Evolutionary conservation across 2,888 invertebrate species (phyloP).

Genomic region (Mesorhabditis spiculigera): DNA sequence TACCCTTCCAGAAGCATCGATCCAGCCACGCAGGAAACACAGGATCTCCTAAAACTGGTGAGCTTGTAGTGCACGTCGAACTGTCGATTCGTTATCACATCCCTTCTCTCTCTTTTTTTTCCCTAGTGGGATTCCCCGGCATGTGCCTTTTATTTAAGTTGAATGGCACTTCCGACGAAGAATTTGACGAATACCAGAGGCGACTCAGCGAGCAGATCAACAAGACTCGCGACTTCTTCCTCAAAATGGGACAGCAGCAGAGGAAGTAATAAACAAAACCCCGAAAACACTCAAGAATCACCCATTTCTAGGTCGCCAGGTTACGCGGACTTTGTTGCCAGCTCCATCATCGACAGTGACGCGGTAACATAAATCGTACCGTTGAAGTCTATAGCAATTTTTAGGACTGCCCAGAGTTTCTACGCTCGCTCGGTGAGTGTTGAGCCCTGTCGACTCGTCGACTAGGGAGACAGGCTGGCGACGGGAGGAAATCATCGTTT

Average conservation of each 20-base stretch:
- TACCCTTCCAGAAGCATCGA: no score
- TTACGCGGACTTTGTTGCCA: constrained; percentile 3
- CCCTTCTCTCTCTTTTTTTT: no score
- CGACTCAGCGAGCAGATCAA: not conserved
- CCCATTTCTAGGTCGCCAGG: not conserved
- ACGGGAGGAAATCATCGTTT: no score
- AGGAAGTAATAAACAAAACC: not conserved
- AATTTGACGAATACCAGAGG: not conserved
- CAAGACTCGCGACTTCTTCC: constrained; percentile 2
- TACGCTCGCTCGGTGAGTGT: not conserved
- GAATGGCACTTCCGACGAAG: not conserved
- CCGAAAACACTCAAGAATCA: not conserved
- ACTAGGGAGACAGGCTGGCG: no score
- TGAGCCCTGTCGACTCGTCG: not conserved
- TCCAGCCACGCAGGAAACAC: no score
- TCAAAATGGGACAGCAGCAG: constrained; percentile 1
- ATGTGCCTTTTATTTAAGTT: not conserved
- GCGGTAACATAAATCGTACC: not conserved
- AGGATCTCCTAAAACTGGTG: no score
- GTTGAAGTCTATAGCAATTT: not conserved
- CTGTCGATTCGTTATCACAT: no score
- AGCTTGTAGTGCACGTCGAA: no score
- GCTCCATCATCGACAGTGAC: not conserved
- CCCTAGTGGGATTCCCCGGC: no score
- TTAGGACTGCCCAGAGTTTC: not conserved